These are phyloP conservation scores for Uria aalge DNA, from an alignment of 2,113 vertebrate species.

Conservation along the genomic window DNA sequence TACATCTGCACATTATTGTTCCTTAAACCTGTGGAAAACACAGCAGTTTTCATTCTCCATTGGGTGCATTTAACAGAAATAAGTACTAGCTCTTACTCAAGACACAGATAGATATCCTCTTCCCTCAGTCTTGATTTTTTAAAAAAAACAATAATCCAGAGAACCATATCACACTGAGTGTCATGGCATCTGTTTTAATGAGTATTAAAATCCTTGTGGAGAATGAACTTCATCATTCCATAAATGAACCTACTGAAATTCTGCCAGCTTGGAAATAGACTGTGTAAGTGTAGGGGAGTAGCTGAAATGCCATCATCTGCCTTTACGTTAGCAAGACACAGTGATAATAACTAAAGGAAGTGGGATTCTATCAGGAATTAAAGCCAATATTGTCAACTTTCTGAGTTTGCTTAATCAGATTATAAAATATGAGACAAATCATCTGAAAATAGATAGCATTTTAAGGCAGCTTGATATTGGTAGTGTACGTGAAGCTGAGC, in stretches of 20 bases:
- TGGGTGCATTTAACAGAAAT: background rate
- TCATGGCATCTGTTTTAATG: background rate
- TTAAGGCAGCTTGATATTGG: background rate
- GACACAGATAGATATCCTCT: background rate
- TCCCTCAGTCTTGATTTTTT: background rate
- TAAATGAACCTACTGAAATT: background rate
- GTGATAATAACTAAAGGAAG: background rate
- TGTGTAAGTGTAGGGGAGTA: background rate
- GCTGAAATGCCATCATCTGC: background rate
- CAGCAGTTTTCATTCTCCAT: background rate
- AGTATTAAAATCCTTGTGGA: background rate
- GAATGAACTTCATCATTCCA: background rate
- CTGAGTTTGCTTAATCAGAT: background rate
- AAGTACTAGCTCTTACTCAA: background rate
- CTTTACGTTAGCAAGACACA: background rate
- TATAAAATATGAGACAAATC: background rate
- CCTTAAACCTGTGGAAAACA: background rate
- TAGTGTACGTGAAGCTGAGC: background rate
- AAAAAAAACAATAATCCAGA: background rate
- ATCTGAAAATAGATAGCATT: background rate
- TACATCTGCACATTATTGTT: background rate
- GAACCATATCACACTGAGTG: background rate
- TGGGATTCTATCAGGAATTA: background rate
- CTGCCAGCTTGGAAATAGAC: background rate
- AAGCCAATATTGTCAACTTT: background rate